Evolutionary conservation across 2,113 vertebrate genomes (phyloP).

Genomic region (Eretmochelys imbricata): DNA sequence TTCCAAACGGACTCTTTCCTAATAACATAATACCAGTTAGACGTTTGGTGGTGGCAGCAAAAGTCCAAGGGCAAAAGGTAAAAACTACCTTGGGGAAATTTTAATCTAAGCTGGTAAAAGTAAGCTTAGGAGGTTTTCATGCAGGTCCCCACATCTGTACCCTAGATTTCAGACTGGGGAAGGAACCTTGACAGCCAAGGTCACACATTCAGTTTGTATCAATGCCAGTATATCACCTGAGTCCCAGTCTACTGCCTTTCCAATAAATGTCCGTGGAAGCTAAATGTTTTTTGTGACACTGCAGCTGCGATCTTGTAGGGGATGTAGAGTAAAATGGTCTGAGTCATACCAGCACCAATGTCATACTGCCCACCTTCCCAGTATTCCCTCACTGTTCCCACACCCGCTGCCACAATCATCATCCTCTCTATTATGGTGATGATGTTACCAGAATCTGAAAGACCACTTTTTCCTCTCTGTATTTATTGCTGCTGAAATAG

Average conservation of each 20-base stretch:
- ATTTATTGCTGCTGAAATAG: not conserved
- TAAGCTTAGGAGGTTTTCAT: too few relatives aligned
- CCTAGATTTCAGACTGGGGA: too few relatives aligned
- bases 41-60: too few relatives aligned
- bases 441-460: not conserved
- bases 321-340: not conserved
- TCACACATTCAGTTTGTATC: not conserved
- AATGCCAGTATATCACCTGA: not conserved
- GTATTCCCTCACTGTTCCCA: not conserved
- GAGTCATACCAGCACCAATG: not conserved
- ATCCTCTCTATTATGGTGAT: not conserved
- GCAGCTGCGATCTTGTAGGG: not conserved
- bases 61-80: too few relatives aligned
- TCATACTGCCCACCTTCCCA: not conserved
- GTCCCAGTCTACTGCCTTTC: not conserved
- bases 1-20: too few relatives aligned
- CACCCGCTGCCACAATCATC: not conserved
- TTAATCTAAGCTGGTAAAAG: too few relatives aligned
- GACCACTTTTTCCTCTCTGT: not conserved
- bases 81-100: too few relatives aligned
- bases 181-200: too few relatives aligned
- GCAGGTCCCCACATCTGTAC: too few relatives aligned
- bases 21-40: too few relatives aligned
- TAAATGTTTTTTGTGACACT: not conserved
- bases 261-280: not conserved